Base-by-base conservation (phyloP, 2,797 vertebrate species). In the Paedocypris micromegethes region DNA sequence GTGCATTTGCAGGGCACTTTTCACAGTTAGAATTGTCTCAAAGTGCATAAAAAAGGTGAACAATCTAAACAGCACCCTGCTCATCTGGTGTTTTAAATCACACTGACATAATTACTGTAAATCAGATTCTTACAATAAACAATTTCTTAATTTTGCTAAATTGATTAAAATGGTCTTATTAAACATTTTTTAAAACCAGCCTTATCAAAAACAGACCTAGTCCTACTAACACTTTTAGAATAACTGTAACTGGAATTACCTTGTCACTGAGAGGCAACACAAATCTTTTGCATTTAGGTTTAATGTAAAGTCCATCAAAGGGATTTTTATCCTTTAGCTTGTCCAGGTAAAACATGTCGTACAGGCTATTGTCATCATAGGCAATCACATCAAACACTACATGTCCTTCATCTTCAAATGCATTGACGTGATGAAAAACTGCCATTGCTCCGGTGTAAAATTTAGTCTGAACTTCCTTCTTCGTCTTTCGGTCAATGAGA, bases 381-480 rank as follows among this genome's bases (percentile, higher is more conserved):
- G 91, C 81, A 5, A 98, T 87, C 46, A 95, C 76, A 2, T 98
- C 96, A 9, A 94, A 88, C 64, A 98, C 6, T 5, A 98, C 70
- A 37, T 94, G 92, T 45, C 87, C 89, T 0, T 93, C 86, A 0
- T 95, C 92, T 80, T 98, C 95, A 3, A 90, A 96, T 58, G 96
- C 95, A 0, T 97, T 98, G 73, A 96, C 73, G 0, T 98, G 97
- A 77, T 99, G 97, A 77, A 91, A 97, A 70, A 93, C 74, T 1
- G 98, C 83, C 86, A 96, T 70, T 1, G 93, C 61, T 42, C 90
- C 90, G 0, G 92, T 88, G 81, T 84, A 89, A 80, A 91, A 95
- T 78, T 91, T 94, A 4, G 78, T 86, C 9, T 82, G 77, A 1
- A 91, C 48, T 5, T 87, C 86, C 79, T 93, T 95, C 72, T 91